These are phyloP conservation scores for Drosophila lowei DNA, from an alignment of 1,140 invertebrate species.

Conservation along the genomic window DNA sequence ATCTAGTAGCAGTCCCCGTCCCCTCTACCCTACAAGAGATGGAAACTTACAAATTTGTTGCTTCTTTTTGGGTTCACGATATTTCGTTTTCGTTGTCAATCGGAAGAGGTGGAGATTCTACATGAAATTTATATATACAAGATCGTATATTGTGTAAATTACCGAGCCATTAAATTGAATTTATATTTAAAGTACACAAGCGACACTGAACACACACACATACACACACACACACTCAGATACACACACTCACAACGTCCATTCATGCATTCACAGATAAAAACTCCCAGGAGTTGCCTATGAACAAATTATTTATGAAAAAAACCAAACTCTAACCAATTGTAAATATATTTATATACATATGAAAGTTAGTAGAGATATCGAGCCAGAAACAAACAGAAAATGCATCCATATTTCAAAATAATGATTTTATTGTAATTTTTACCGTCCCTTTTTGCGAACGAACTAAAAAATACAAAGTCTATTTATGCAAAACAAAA, in stretches of 20 bases:
- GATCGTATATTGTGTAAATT: conserved; percentile 76
- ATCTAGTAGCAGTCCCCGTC: conserved; percentile 40
- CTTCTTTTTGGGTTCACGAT: conserved; percentile 54
- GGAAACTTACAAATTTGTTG: conserved; percentile 41
- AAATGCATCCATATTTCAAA: conserved; percentile 68
- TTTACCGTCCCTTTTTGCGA: conserved; percentile 82
- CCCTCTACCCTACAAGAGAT: conserved; percentile 11
- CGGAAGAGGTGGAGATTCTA: conserved; percentile 50
- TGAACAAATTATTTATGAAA: conserved; percentile 62
- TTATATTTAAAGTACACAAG: conserved; percentile 67
- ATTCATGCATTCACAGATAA: conserved; percentile 54
- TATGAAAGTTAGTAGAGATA: conserved; percentile 42
- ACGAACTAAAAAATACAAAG: conserved; percentile 58
- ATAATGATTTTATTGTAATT: conserved; percentile 82
- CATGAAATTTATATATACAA: conserved; percentile 69
- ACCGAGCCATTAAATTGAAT: conserved; percentile 83
- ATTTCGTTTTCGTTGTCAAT: conserved; percentile 42
- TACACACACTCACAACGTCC: conserved; percentile 51
- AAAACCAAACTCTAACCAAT: conserved; percentile 35
- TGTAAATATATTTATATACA: conserved; percentile 67
- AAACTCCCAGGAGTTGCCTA: conserved; percentile 58
- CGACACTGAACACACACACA: conserved; percentile 28
- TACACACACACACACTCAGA: conserved; percentile 36
- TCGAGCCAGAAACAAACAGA: conserved; percentile 22
- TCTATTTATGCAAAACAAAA: conserved; percentile 69